Evolutionary conservation across 1,140 invertebrate species (phyloP).

Genomic region (Zophobas atratus): DNA sequence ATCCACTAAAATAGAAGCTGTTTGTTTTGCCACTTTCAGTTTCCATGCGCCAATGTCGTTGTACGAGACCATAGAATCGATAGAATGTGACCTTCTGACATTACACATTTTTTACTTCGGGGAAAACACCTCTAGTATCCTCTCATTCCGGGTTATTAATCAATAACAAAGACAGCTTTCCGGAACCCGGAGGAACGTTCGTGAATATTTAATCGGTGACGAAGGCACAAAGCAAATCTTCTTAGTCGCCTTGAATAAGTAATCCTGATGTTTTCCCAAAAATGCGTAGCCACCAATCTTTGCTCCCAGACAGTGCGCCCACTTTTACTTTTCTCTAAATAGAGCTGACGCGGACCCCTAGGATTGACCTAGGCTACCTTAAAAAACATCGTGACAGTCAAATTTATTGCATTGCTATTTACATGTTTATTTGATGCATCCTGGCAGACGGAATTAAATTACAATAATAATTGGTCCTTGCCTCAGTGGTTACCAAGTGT

Average conservation of each 20-base stretch:
- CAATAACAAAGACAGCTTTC: not conserved
- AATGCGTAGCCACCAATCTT: no score
- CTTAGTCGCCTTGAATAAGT: no score
- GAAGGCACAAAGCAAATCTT: no score
- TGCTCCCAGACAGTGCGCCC: not conserved
- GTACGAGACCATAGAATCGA: slow-evolving; percentile 41
- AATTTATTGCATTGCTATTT: slow-evolving; percentile 30
- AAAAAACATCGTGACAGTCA: slow-evolving; percentile 23
- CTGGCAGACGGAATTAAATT: slow-evolving; percentile 24
- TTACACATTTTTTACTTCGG: slow-evolving; percentile 1
- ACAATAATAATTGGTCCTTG: not conserved
- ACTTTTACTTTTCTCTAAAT: slow-evolving; percentile 39
- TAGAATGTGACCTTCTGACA: slow-evolving; percentile 35
- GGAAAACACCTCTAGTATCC: not conserved
- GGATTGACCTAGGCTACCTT: slow-evolving; percentile 40
- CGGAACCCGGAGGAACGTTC: no score
- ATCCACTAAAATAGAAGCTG: slow-evolving; percentile 59
- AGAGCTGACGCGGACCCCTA: slow-evolving; percentile 6
- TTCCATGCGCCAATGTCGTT: slow-evolving; percentile 54
- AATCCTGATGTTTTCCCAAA: no score
- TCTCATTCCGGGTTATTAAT: slow-evolving; percentile 1
- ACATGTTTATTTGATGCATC: slow-evolving; percentile 25
- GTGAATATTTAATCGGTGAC: no score
- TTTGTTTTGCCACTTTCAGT: slow-evolving; percentile 57
- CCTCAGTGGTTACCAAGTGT: no score